A percentile compares a stretch with the other conserved stretches of the same genome.
Evolutionary conservation across 2,888 invertebrate genomes (phyloP).

Genomic region (Brachypterus glaber): DNA sequence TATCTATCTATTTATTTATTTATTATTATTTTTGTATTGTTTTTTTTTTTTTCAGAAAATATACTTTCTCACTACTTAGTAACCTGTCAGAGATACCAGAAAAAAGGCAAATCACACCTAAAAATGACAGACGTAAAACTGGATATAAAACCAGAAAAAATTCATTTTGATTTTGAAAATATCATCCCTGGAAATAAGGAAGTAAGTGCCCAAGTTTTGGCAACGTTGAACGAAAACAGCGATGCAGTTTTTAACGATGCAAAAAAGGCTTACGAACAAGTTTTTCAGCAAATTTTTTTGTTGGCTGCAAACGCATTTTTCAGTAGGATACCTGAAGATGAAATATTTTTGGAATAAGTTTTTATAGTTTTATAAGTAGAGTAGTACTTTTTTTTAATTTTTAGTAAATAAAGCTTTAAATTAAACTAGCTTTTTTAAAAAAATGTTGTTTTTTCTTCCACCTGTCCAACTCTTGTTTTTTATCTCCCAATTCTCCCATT

Average conservation of each 20-base stretch:
- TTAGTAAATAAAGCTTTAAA: too few relatives aligned
- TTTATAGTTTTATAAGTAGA: too few relatives aligned
- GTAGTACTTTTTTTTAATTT: too few relatives aligned
- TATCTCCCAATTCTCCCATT: too few relatives aligned
- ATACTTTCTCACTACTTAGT: constrained; percentile 17
- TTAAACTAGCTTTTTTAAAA: too few relatives aligned
- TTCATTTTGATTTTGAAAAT: constrained; percentile 24
- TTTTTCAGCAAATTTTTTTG: constrained; percentile 21
- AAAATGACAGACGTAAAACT: constrained; percentile 35
- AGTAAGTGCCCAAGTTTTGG: constrained; percentile 24
- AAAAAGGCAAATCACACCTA: constrained; percentile 25
- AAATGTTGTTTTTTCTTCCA: too few relatives aligned
- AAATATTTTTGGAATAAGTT: constrained; percentile 21
- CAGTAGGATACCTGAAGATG: constrained; percentile 26
- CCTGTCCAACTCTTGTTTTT: too few relatives aligned
- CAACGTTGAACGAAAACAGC: constrained; percentile 28
- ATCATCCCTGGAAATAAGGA: constrained; percentile 27
- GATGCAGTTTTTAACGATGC: constrained; percentile 27
- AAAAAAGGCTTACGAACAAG: constrained; percentile 22
- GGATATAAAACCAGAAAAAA: constrained; percentile 47
- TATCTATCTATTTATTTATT: too few relatives aligned
- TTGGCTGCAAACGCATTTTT: constrained; percentile 23
- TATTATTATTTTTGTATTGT: too few relatives aligned
- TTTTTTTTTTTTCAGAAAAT: constrained; percentile 20
- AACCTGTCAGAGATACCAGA: constrained; percentile 24